Base-by-base conservation (phyloP, 2,888 invertebrate genomes). In the Pilophorus perplexus region DNA sequence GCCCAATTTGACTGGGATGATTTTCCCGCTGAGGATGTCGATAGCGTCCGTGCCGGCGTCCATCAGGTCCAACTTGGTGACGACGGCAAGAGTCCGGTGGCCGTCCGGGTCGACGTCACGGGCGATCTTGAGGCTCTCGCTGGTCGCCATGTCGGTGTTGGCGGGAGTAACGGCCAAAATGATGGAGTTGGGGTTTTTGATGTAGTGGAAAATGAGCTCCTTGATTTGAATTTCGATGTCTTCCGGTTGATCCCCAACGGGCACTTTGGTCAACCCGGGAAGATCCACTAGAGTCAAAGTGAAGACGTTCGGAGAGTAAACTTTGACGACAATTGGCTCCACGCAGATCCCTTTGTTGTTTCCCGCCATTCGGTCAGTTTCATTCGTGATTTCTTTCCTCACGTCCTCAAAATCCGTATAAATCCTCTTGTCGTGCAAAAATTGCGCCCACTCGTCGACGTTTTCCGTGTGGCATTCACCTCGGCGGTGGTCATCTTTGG, bases 61-160 rank as follows among this genome's bases (percentile, higher is more conserved):
- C 85, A 85, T 85, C 68, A 85, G 74, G 75, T 85, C 85, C 65
- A 85, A 74, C 73, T 85, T 86, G 4, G 84, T 85, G 3, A 85
- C 76, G 12, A 85, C 84, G 27, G 82, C 84, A 27, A 85, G 75
- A 0, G 85, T 85, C 55, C 85, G 75, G 14, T 80, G 74, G 6
- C 83, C 83, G 72, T 83, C 82, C 6, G 81, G 80, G 72, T 85
- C 85, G 6, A 82, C 81, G 69, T 83, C 82, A 68, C 80, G 77
- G 3, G 84, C 82, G 28, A 85, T 73, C 74, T 85, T 84, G 16
- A 85, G 74, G 16, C 84, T 80, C 73, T 85, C 85, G 1, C 83
- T 83, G 1, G 83, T 85, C 14, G 84, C 83, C 73, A 85, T 81
- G 74, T 85, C 85, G 66, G 83, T 82, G 74, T 83, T 85, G 10